A percentile compares a stretch with the other conserved stretches of the same genome.
Evolutionary conservation across 2,888 invertebrate species (phyloP).

Genomic region (Leptopilina syphax): DNA sequence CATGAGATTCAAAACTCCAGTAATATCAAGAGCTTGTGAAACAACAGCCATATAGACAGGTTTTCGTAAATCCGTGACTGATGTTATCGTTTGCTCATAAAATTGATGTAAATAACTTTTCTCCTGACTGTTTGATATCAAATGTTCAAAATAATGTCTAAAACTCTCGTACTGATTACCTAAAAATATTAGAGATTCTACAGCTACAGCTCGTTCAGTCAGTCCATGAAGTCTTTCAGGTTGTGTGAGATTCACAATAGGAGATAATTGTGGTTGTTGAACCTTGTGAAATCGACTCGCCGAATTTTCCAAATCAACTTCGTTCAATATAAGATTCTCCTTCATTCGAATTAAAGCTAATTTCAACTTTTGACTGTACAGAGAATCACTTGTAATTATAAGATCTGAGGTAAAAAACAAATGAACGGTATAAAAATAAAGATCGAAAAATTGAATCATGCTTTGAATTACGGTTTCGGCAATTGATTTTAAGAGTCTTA

Average conservation of each 20-base stretch:
- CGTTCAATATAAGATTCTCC: constrained; percentile 82
- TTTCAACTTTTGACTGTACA: constrained; percentile 85
- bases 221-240: constrained; percentile 89
- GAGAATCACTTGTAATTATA: constrained; percentile 78
- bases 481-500: constrained; percentile 91
- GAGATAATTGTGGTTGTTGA: constrained; percentile 80
- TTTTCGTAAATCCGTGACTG: constrained; percentile 86
- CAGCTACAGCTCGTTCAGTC: constrained; percentile 91
- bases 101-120: constrained; percentile 84
- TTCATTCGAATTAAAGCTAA: constrained; percentile 87
- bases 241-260: constrained; percentile 82
- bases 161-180: constrained; percentile 91
- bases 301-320: constrained; percentile 70
- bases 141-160: constrained; percentile 90
- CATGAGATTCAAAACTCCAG: constrained; percentile 89
- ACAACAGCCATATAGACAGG: constrained; percentile 94
- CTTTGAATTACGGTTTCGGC: constrained; percentile 93
- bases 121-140: constrained; percentile 83
- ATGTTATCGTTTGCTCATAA: constrained; percentile 85
- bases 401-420: constrained; percentile 90
- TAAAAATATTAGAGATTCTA: constrained; percentile 94
- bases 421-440: constrained; percentile 93
- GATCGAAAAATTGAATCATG: constrained; percentile 95
- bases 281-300: constrained; percentile 75
- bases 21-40: constrained; percentile 87